Base-by-base conservation (phyloP, 2,888 invertebrate species). In the Phyto melanocephala region DNA sequence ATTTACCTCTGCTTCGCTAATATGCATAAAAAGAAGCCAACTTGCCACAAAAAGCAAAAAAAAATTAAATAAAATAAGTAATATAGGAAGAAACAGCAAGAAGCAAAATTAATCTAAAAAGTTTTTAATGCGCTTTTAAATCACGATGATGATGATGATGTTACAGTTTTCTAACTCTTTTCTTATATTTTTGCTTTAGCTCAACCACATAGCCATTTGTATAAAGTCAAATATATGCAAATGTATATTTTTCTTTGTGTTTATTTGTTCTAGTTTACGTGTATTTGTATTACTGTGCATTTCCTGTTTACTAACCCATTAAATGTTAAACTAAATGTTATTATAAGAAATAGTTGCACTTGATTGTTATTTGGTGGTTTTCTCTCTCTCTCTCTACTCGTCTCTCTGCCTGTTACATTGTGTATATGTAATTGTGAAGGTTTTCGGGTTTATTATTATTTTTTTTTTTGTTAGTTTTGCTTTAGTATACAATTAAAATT, bases 81-180 rank as follows among this genome's bases (percentile, higher is more conserved):
- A 28, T 37, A 77, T 79, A 42, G 68, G 54, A 17, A 11, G 47
- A 56, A 47, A 70, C 28, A 35, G 70, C 22, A 65, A 45, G 22
- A 62, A 56, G 75, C 20, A 81, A 88, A 89, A 89, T 89, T 89
- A 89, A 89, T 89, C 89, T 89, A 89, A 89, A 89, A 89, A 89
- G 86, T 89, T 89, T 89, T 89, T 89, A 89, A 89, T 89, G 88
- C 88, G 89, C 87, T 89, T 89, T 89, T 89, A 89, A 89, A 89
- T 89, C 88, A 88, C 80, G 77, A 79, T 76, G 81, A 80, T 75
- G 60, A 65, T 70, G 72, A 71, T 58, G 52, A 33, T 28, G 28
- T 28, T 28, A 20, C 47, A 20, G n/a, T n/a, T 58, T 37, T 11
- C 13, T 3, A 56, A 72, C 52, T 33, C 40, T 47, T 56, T 35